Evolutionary conservation across 2,888 invertebrate species (phyloP), one percentile per base, ranked within the genome.

Genomic region (Acronicta leporina): DNA sequence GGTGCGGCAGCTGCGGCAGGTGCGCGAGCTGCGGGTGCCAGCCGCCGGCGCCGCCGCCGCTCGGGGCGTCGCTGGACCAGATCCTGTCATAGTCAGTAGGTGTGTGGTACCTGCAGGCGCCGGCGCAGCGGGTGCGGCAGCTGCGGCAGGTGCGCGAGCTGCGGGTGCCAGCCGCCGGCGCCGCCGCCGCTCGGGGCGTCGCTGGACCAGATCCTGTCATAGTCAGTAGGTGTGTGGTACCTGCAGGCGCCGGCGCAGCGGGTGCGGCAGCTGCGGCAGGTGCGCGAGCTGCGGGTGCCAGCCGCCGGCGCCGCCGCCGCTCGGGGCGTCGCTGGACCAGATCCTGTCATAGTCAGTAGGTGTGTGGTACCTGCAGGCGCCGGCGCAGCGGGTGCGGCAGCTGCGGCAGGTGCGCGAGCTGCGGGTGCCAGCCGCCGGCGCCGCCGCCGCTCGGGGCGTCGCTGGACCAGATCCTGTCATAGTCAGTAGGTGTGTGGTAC

Each of bases 1-100:
- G 95, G 80, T 95, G 95, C 72, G 95, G 95, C 82, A 95, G 81
- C 82, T 95, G 95, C 64, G 95, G 95, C 84, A 96, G 87, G 83
- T 95, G 95, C 66, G 96, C 95, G 61, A 95, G 88, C 88, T 95
- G 95, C 74, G 95, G 95, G 87, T 95, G 95, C 79, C 95, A 92
- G 52, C 95, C 93, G 66, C 88, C 87, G 27, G 66, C 49, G 16
- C 27, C 27, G 27, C 27, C 6, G 20, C 20, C 20, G 20, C 20
- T 27, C 1, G 63, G 73, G 46, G 61, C 61, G 44, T 50, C 80
- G 25, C 59, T 61, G 40, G n/a, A n/a, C n/a, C n/a, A n/a, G n/a
- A n/a, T n/a, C n/a, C 20, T 20, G 20, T 20, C 4, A 20, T 20
- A 20, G 20, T 3, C n/a, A 20, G 20, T 20, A 20, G n/a, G 16